phyloP scores from a whole-genome alignment of 2,888 invertebrate species.

The Xestia c-nigrum region DNA sequence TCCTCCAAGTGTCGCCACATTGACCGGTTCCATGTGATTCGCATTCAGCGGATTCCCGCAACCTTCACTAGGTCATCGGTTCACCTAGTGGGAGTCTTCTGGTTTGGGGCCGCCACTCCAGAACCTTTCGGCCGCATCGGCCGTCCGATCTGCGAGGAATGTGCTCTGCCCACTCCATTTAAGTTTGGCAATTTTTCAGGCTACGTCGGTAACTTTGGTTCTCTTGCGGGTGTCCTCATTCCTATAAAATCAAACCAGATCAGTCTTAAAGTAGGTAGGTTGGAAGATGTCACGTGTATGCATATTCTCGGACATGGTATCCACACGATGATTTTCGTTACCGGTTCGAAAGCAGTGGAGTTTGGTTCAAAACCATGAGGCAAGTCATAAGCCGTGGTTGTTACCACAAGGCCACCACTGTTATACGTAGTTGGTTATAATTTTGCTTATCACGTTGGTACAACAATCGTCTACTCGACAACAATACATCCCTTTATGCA shows the following conservation, averaged over 20 bases:
- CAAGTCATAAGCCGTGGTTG: background rate
- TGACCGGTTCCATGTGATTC: too few relatives aligned
- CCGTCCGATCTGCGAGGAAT: too few relatives aligned
- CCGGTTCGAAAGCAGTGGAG: background rate
- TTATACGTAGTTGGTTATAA: background rate
- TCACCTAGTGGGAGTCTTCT: too few relatives aligned
- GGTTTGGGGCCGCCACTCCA: too few relatives aligned
- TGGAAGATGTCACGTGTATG: background rate
- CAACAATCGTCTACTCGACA: slow-evolving; percentile 23
- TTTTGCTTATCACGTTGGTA: slow-evolving; percentile 24
- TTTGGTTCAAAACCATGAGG: background rate
- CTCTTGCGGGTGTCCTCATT: too few relatives aligned
- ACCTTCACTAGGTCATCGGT: too few relatives aligned
- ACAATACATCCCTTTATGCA: slow-evolving; percentile 27
- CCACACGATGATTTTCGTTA: background rate
- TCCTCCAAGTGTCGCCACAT: too few relatives aligned
- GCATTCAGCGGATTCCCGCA: too few relatives aligned
- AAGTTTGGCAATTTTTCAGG: too few relatives aligned
- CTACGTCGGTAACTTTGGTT: too few relatives aligned
- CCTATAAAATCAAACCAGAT: background rate
- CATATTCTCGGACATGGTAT: background rate
- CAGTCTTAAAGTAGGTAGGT: background rate
- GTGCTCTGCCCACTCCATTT: too few relatives aligned
- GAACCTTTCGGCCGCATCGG: too few relatives aligned
- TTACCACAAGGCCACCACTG: background rate